These are phyloP conservation scores for Allobates femoralis DNA, from an alignment of 2,797 vertebrate genomes.

Conservation along the genomic window DNA sequence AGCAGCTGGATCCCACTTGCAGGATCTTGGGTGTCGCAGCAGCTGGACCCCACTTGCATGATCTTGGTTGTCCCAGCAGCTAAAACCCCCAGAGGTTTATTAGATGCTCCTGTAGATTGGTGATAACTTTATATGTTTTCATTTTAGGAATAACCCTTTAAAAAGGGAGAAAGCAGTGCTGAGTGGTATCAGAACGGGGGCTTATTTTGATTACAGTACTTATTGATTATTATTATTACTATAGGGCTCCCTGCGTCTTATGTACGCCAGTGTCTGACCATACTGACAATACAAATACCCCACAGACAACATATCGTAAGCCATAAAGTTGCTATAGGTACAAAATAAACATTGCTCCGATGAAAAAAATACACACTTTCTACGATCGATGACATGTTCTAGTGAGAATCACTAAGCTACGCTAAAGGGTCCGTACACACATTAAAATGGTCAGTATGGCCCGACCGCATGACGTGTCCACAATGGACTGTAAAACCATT, in stretches of 20 bases:
- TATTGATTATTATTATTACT: not conserved
- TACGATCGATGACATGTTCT: not conserved
- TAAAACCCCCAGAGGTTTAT: no score
- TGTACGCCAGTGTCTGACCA: not conserved
- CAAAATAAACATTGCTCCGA: slow-evolving; percentile 44
- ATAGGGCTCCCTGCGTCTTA: not conserved
- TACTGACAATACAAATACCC: not conserved
- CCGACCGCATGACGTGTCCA: not conserved
- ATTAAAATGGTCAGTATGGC: not conserved
- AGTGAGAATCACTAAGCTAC: not conserved
- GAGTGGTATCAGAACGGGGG: not conserved
- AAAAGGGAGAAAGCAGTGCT: not conserved
- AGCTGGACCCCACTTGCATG: no score
- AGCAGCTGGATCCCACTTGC: no score
- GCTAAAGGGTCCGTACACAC: not conserved
- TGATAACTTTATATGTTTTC: no score
- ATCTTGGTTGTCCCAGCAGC: no score
- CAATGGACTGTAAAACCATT: not conserved
- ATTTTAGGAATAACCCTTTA: no score
- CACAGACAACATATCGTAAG: not conserved
- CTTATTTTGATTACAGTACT: not conserved
- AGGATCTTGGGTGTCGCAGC: no score
- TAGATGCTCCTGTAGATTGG: no score
- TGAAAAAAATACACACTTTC: not conserved
- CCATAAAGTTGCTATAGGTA: slow-evolving; percentile 43